Evolutionary conservation across 2,113 vertebrate species (phyloP).

Genomic region (Caranx melampygus): DNA sequence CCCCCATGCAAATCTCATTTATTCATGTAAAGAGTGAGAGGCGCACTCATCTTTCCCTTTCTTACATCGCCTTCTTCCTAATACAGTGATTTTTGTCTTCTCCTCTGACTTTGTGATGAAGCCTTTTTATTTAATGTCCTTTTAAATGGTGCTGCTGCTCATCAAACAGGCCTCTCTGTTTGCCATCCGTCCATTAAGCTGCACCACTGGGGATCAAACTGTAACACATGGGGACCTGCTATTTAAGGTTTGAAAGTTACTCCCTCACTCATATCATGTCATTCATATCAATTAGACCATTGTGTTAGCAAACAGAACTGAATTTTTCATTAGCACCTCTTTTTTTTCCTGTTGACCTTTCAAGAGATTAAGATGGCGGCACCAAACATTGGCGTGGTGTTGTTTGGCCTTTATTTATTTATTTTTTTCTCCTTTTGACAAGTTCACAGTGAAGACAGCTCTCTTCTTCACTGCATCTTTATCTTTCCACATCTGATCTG

Average conservation of each 20-base stretch:
- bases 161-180: constrained; percentile 27
- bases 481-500: constrained; percentile 10
- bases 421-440: no score
- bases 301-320: constrained; percentile 50
- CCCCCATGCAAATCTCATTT: constrained; percentile 27
- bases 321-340: constrained; percentile 47
- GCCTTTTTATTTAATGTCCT: neutral
- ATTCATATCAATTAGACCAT: constrained; percentile 61
- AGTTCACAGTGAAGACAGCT: constrained; percentile 16
- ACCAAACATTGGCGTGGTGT: constrained; percentile 27
- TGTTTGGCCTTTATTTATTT: constrained; percentile 37
- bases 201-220: constrained; percentile 25
- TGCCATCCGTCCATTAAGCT: neutral
- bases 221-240: constrained; percentile 7
- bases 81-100: constrained; percentile 21
- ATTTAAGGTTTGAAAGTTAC: constrained; percentile 29
- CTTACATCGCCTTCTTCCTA: constrained; percentile 5
- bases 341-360: constrained; percentile 65
- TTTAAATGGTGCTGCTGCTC: constrained; percentile 18
- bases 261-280: constrained; percentile 24
- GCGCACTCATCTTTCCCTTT: constrained; percentile 1
- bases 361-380: constrained; percentile 33
- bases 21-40: constrained; percentile 9
- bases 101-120: constrained; percentile 2
- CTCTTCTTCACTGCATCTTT: constrained; percentile 1